These are phyloP conservation scores for Triplophysa yarkandensis DNA, from an alignment of 2,797 vertebrate genomes.

Conservation along the genomic window DNA sequence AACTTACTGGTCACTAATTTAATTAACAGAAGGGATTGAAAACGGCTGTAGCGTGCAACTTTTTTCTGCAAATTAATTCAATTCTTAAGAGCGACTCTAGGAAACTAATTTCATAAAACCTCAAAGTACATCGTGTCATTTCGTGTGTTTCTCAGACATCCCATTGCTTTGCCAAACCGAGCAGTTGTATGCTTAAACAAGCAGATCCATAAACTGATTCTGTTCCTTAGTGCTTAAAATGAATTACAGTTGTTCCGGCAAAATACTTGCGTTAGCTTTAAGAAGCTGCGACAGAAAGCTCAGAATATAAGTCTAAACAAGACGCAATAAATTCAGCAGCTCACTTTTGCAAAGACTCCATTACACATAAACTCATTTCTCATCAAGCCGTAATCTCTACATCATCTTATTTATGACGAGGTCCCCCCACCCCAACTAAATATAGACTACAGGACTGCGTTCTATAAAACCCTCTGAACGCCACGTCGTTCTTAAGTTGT, in stretches of 20 bases:
- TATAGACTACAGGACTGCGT: no score
- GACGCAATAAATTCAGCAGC: not conserved
- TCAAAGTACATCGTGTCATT: not conserved
- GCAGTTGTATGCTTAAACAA: not conserved
- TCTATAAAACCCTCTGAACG: no score
- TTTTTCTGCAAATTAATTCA: slow-evolving; percentile 25
- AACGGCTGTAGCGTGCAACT: slow-evolving; percentile 28
- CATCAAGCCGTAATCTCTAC: not conserved
- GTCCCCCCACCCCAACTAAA: slow-evolving; percentile 28
- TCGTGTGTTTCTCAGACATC: not conserved
- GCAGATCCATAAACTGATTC: not conserved
- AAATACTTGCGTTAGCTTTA: not conserved
- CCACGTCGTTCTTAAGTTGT: no score
- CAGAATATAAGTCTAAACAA: not conserved
- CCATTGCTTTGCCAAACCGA: not conserved
- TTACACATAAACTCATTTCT: not conserved
- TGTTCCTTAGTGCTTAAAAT: not conserved
- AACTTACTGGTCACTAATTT: slow-evolving; percentile 76
- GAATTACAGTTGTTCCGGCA: not conserved
- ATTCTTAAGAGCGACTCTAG: slow-evolving; percentile 17
- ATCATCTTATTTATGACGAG: slow-evolving; percentile 9
- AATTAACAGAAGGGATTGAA: slow-evolving; percentile 70
- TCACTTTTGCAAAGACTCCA: not conserved
- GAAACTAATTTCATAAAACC: not conserved
- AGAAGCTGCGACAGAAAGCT: not conserved